Conservation (phyloP, 1,140 invertebrate genomes). For the Polypedilum pembai region DNA sequence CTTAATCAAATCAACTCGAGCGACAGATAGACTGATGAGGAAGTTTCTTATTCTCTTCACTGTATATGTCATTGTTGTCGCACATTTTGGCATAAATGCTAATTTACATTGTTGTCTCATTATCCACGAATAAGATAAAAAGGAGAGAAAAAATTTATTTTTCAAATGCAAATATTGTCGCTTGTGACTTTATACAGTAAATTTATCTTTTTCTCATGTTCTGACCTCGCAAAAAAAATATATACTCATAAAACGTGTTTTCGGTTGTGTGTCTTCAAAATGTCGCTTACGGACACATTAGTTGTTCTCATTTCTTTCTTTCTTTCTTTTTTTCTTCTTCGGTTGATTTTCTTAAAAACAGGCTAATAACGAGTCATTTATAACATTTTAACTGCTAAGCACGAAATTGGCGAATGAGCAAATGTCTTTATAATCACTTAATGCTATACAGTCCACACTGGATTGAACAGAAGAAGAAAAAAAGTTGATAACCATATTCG, state of each 20-base stretch:
- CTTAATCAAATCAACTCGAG: neutral
- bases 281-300: conserved; percentile 15
- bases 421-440: conserved; percentile 27
- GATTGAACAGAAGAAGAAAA: too few species aligned
- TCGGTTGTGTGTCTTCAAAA: neutral
- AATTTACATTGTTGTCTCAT: too few species aligned
- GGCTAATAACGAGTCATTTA: conserved; percentile 12
- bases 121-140: too few species aligned
- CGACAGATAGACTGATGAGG: neutral
- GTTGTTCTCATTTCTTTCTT: neutral
- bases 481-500: neutral
- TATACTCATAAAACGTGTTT: conserved; percentile 11
- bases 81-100: too few species aligned
- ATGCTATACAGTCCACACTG: neutral
- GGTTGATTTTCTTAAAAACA: neutral
- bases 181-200: neutral
- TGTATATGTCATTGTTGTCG: neutral
- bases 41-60: neutral
- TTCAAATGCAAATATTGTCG: neutral
- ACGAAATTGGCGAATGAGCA: conserved; percentile 16
- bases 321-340: too few species aligned
- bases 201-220: neutral
- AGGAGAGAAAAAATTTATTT: too few species aligned
- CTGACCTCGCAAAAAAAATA: neutral
- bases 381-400: conserved; percentile 11